These are phyloP conservation scores for Panagrolaimus sp. DNA, from an alignment of 1,140 invertebrate genomes.

Conservation along the genomic window DNA sequence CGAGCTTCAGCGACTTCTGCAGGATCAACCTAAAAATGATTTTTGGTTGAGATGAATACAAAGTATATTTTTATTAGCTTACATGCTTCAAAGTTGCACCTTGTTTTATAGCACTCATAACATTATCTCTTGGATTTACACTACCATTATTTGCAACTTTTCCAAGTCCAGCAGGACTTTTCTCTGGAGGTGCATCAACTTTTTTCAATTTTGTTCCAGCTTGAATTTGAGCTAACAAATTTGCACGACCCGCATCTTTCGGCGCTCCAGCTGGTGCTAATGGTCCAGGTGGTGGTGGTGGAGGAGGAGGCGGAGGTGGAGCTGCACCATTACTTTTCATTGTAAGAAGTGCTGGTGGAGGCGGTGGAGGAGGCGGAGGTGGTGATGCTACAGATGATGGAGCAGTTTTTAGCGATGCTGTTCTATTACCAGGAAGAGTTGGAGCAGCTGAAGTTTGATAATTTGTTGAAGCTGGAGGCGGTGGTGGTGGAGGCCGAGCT, in stretches of 20 bases:
- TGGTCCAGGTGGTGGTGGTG: background rate
- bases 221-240: conserved; percentile 13
- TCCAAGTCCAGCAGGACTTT: background rate
- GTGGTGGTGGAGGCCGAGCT: background rate
- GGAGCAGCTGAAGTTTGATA: too few species aligned
- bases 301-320: conserved; percentile 12
- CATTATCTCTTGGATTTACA: background rate
- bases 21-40: background rate
- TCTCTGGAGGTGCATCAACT: conserved; percentile 5
- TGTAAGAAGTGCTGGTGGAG: background rate
- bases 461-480: background rate
- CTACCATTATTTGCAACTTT: background rate
- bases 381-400: background rate
- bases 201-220: background rate
- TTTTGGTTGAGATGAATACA: background rate
- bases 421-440: too few species aligned
- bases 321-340: background rate
- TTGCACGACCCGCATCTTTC: background rate
- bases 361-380: conserved; percentile 6
- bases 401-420: too few species aligned
- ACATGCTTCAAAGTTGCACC: conserved; percentile 6
- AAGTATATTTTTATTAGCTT: background rate
- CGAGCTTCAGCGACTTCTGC: background rate
- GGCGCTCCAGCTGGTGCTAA: background rate
- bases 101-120: background rate